phyloP scores from a whole-genome alignment of 2,888 invertebrate species.

The Ariolimax columbianus region DNA sequence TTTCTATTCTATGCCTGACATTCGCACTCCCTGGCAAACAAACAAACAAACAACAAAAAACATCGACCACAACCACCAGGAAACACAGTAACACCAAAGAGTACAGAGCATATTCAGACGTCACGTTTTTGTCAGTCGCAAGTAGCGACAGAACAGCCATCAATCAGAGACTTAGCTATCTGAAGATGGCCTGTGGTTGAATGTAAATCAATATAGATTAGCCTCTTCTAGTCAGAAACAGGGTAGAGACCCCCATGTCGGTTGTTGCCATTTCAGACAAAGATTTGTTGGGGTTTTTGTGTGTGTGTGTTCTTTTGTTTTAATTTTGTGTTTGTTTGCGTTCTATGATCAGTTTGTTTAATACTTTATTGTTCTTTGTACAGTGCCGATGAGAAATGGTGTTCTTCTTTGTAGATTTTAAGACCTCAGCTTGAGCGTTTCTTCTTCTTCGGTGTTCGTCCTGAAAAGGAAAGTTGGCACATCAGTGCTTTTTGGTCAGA shows the following conservation, averaged over 20 bases:
- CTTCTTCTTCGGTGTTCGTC: no score
- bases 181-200: slow-evolving; percentile 37
- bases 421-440: no score
- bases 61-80: no score
- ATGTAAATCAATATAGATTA: slow-evolving; percentile 40
- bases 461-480: no score
- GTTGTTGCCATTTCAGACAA: no score
- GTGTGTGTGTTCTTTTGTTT: no score
- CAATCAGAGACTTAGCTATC: slow-evolving; percentile 23
- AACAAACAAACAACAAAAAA: no score
- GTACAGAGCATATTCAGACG: not conserved
- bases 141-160: slow-evolving; percentile 11
- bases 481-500: no score
- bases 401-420: no score
- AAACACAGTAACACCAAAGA: not conserved
- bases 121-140: not conserved
- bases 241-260: not conserved
- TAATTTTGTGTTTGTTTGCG: not conserved
- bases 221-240: not conserved
- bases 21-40: no score
- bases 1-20: no score
- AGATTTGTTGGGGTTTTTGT: not conserved
- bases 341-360: not conserved
- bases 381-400: no score
- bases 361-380: not conserved